Base-by-base conservation (phyloP, 2,888 invertebrate genomes). In the Anarsia innoxiella region DNA sequence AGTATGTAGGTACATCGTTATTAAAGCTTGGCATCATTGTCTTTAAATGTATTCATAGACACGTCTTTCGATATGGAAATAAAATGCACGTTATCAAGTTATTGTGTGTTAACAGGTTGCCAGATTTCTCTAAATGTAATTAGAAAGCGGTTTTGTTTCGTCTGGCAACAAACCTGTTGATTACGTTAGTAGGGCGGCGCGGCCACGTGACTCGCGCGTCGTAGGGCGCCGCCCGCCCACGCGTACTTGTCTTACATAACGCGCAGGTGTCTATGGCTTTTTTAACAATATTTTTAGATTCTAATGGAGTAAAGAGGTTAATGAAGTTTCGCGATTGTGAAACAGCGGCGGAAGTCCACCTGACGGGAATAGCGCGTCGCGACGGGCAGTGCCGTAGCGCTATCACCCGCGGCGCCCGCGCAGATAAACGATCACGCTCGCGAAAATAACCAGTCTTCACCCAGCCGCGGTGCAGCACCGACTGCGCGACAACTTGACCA, bases 311-410 rank as follows among this genome's bases (percentile, higher is more conserved):
- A 66, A 73, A 65, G 63, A 67, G 72, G 77, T 74, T 79, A 76
- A 78, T 72, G 74, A 78, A 49, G 67, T 66, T 39, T 65, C 55
- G 66, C 63, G 63, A 68, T 83, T 83, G 74, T 75, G 82, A 80
- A 82, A 83, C 53, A 57, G 50, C 66, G 66, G 62, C 75, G 79
- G 80, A 80, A 80, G 76, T 73, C 73, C 77, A 83, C 79, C 82
- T 79, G 82, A 69, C 83, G 79, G 84, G 84, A 84, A 84, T 84
- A 84, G 84, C 73, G 57, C 74, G 72, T 72, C 73, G 71, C 76
- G 70, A 64, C 70, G 70, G 71, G 63, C 77, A 78, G 77, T 78
- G 72, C 64, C 67, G 72, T 70, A 77, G 76, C 73, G 72, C 71
- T 77, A 80, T 79, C 84, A 77, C 68, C 66, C 65, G 65, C 72